Evolutionary conservation across 2,113 vertebrate genomes (phyloP), one percentile per base, ranked within the genome.

Genomic region (Heteronetta atricapilla): DNA sequence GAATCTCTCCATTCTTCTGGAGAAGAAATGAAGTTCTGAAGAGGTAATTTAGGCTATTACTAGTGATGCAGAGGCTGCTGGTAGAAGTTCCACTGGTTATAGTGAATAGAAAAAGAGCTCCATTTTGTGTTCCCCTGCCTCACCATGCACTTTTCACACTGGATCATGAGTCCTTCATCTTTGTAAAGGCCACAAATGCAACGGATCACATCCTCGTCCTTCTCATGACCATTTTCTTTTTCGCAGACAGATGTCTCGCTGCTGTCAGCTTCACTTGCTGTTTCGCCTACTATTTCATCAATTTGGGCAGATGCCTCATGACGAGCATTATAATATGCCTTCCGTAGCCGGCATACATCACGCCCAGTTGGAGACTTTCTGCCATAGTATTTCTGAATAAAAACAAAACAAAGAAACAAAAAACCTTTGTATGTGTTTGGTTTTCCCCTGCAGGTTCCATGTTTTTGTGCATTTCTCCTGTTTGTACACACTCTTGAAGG

Each of bases 131-230:
- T 7, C 8, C 31, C 13, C 53, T 15, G 70, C 76, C 98, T 98
- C 90, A 99, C 99, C 99, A 99, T 99, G 98, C 99, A 99, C 97
- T 99, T 99, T 82, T 99, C 99, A 63, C 99, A 99, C 97, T 99
- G 99, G 98, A 99, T 99, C 99, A 99, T 99, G 68, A 99, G 98
- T 68, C 99, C 99, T 95, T 99, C 99, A 1, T 99, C 99, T 95
- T 99, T 99, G 98, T 99, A 99, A 97, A 99, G 98, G 96, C 99
- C 99, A 66, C 99, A 99, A 95, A 99, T 99, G 97, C 99, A 99
- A 46, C 99, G 99, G 97, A 99, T 99, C 50, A 99, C 96, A 11
- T 99, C 99, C 22, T 99, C 99, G 8, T 97, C 99, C 97, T 94
- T 98, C 92, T 97, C 98, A 53, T 97, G 98, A 8, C 97, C 97